Percentiles rank a stretch among this genome's conserved stretches.
phyloP scores from a whole-genome alignment of 2,888 invertebrate species.

The Leucophenga maculata region DNA sequence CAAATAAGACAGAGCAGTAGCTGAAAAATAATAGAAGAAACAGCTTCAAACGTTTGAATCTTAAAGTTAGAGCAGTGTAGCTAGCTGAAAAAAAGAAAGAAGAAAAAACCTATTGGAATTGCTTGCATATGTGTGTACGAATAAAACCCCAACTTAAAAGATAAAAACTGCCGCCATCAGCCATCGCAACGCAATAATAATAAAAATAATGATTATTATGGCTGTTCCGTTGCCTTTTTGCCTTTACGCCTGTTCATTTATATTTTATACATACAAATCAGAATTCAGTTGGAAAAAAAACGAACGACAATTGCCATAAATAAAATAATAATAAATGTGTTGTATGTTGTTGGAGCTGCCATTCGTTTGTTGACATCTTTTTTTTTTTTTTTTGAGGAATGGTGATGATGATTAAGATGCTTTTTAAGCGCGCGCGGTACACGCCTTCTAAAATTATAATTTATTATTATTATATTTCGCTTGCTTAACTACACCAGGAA shows the following conservation, averaged over 20 bases:
- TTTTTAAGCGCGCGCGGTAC: not conserved
- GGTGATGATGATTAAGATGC: too few species aligned
- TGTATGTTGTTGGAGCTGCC: slow-evolving; percentile 18
- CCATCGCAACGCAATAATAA: not conserved
- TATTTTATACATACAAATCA: slow-evolving; percentile 69
- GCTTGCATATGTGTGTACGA: too few species aligned
- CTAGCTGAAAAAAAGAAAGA: too few species aligned
- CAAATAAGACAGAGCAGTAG: too few species aligned
- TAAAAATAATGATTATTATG: slow-evolving; percentile 17
- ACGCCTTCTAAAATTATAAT: slow-evolving; percentile 72
- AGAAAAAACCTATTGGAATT: too few species aligned
- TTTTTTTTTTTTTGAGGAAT: too few species aligned
- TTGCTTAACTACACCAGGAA: slow-evolving; percentile 72
- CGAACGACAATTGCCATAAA: slow-evolving; percentile 6
- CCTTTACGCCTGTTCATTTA: slow-evolving; percentile 67
- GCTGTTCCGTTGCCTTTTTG: slow-evolving; percentile 28
- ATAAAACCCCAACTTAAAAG: slow-evolving; percentile 4
- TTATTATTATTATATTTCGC: slow-evolving; percentile 73
- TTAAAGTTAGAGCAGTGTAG: too few species aligned
- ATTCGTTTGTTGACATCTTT: too few species aligned
- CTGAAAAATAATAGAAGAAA: too few species aligned
- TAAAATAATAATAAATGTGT: slow-evolving; percentile 34
- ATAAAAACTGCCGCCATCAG: not conserved
- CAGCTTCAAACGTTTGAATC: too few species aligned
- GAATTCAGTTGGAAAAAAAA: slow-evolving; percentile 16